A percentile compares a stretch with the other conserved stretches of the same genome.
These are phyloP conservation scores for Cassiopea xamachana DNA, from an alignment of 30 jellyfish, hydroid and myxozoan species.

Conservation along the genomic window DNA sequence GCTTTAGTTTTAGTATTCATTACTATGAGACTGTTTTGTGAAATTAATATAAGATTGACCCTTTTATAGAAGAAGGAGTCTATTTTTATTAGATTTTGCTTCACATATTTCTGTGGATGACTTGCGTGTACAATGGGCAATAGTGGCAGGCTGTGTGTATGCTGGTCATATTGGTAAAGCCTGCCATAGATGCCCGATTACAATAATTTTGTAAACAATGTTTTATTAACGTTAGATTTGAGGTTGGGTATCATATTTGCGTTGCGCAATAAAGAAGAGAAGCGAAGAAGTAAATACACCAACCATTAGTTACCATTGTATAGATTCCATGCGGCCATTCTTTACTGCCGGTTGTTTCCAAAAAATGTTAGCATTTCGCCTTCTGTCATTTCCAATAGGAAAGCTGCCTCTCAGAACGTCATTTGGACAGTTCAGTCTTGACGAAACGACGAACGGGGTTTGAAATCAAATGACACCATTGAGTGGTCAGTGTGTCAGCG, in stretches of 20 bases:
- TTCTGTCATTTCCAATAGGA: too few relatives aligned
- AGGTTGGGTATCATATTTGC: not conserved
- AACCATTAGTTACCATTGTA: too few relatives aligned
- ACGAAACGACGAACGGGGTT: too few relatives aligned
- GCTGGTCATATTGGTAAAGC: too few relatives aligned
- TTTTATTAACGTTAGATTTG: not conserved
- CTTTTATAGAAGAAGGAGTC: not conserved
- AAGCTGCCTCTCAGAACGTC: too few relatives aligned
- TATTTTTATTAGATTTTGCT: slow-evolving; percentile 2
- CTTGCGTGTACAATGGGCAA: not conserved
- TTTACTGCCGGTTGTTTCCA: too few relatives aligned
- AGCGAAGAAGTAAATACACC: not conserved
- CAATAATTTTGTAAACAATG: slow-evolving; percentile 3
- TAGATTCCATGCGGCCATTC: too few relatives aligned
- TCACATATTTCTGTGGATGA: slow-evolving; percentile 22
- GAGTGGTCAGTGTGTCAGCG: too few relatives aligned
- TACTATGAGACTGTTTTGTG: not conserved
- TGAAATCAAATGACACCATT: too few relatives aligned
- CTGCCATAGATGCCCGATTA: slow-evolving; percentile 13
- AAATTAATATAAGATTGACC: not conserved
- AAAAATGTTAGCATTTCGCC: too few relatives aligned
- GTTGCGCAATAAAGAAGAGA: not conserved
- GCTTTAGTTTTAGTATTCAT: not conserved
- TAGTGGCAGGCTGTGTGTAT: not conserved
- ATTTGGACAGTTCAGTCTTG: too few relatives aligned